Evolutionary conservation across 2,888 invertebrate species (phyloP), one percentile per base, ranked within the genome.

Genomic region (Tenthredo scrophulariae): DNA sequence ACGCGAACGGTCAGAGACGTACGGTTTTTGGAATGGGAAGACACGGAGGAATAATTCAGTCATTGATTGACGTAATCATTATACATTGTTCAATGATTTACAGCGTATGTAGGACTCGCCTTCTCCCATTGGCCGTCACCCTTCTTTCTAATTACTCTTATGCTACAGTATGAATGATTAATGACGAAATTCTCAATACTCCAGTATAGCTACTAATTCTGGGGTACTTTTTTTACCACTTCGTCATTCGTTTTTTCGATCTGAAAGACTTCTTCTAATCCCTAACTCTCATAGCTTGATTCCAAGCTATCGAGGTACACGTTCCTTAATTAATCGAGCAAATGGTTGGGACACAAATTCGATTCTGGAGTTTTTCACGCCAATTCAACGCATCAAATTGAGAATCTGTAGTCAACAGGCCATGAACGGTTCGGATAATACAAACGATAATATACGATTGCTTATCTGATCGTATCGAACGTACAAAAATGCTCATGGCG

Each of bases 1-100:
- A 89, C 88, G 89, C 89, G 84, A 89, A 84, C 87, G 88, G 86
- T 86, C 62, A 65, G 84, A 86, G 72, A 22, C 46, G 46, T 46
- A 46, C 15, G 75, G 29, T 18, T 18, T n/a, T 9, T n/a, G 65
- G 37, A 37, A 33, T 15, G 65, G 29, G 33, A 33, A 46, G 70
- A 70, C 46, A 50, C 67, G 67, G 67, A 80, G 83, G 33, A 70
- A 83, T 70, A 70, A 70, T 70, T 83, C 70, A 65, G 2, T 50
- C 83, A 67, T 83, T 83, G 83, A 83, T 83, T 83, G 83, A 83
- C 70, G 46, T 70, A 50, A 83, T 83, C 83, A 43, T 83, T 70
- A 70, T 26, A 46, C 29, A 50, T 83, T n/a, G 46, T 26, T 50
- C 33, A 70, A 83, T 83, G 67, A 65, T 80, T 83, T 50, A 83